Evolutionary conservation across 2,797 vertebrate genomes (phyloP), one percentile per base, ranked within the genome.

Genomic region (Crotalus adamanteus): DNA sequence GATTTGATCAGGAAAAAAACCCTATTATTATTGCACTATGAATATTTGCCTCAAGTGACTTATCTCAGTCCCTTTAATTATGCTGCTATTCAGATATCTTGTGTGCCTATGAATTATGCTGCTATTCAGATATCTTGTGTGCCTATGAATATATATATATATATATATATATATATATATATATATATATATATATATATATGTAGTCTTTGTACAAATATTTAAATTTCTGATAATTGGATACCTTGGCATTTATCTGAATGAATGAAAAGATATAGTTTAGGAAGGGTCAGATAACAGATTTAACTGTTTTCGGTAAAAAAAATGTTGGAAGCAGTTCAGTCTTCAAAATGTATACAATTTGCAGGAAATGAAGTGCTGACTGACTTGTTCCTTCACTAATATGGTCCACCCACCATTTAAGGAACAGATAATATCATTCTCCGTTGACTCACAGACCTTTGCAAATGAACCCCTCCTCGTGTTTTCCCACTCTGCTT

Each of bases 211-310:
- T 93, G 73, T 93, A 93, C 93, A 96, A 97, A 96, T 97, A 96
- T 95, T 96, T 95, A 95, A 96, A 94, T 92, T 90, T 55, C 88
- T 94, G 92, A 89, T 96, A 95, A 94, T 28, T 94, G 90, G 47
- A 95, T 86, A 89, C 90, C 69, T 91, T 95, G 95, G 89, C 78
- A 92, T 94, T 96, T 95, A 95, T 94, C 94, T 90, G 65, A 93
- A 73, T 90, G 65, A 93, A 73, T 93, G 60, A 92, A 94, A 90
- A 87, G 53, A 65, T 94, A 93, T 91, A 90, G 61, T 93, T 78
- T 92, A 60, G n/a, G 47, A 92, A 93, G 13, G 20, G 6, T 51
- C 95, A 95, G 93, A 88, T 78, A 96, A 94, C 47, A 73, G 53
- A 92, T 95, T 93, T 93, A 94, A 90, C 78, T 90, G 90, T 53